Evolutionary conservation across 2,888 invertebrate genomes (phyloP).

Genomic region (Eupsilia transversa): DNA sequence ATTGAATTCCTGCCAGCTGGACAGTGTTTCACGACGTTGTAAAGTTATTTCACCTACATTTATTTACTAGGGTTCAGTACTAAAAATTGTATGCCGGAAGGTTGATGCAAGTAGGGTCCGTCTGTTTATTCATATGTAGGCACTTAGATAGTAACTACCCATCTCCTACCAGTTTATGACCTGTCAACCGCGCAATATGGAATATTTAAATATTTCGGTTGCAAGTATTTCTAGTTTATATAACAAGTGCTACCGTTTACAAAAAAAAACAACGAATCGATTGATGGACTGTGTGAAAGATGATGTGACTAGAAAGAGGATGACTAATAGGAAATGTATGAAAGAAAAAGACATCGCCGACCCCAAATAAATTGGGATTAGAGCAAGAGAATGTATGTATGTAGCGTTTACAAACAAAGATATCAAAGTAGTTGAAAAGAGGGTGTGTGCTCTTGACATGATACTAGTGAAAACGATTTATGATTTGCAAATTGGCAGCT

Average conservation of each 20-base stretch:
- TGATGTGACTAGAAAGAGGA: too few species aligned
- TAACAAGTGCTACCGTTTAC: not conserved
- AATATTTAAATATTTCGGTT: slow-evolving; percentile 2
- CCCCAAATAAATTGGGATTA: not conserved
- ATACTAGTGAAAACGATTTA: too few species aligned
- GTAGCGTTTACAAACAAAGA: not conserved
- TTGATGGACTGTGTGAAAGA: not conserved
- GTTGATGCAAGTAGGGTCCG: not conserved
- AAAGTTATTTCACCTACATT: slow-evolving; percentile 23
- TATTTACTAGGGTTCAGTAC: slow-evolving; percentile 26
- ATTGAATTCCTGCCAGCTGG: slow-evolving; percentile 24
- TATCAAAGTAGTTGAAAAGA: not conserved
- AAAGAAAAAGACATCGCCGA: not conserved
- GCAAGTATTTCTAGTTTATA: not conserved
- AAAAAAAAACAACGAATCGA: not conserved
- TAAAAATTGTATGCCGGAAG: slow-evolving; percentile 13
- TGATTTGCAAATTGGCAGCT: too few species aligned
- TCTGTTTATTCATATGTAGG: not conserved
- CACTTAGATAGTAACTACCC: not conserved
- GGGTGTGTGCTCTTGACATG: too few species aligned
- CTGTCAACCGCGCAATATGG: not conserved
- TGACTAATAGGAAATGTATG: too few species aligned
- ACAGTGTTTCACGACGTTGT: slow-evolving; percentile 24
- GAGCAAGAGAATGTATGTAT: not conserved
- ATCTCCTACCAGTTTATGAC: slow-evolving; percentile 1